Percentiles rank a stretch among this genome's conserved stretches.
These are phyloP conservation scores for Tretioscincus oriximinensis DNA, from an alignment of 2,113 vertebrate species.

Conservation along the genomic window DNA sequence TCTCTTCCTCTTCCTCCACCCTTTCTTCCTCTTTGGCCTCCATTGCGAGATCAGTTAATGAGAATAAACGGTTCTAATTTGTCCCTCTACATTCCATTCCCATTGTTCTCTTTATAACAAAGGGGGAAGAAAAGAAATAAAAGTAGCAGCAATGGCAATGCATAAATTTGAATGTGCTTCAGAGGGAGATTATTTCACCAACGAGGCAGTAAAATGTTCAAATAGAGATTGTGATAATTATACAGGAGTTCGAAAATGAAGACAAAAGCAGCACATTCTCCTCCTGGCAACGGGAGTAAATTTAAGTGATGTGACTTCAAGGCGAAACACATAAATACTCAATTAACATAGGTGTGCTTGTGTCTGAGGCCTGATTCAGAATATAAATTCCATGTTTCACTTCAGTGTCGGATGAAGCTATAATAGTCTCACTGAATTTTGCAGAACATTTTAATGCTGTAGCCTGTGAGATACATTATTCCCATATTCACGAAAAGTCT, in stretches of 20 bases:
- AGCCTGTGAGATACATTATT: neutral
- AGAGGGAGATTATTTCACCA: slow-evolving; percentile 50
- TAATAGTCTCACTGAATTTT: neutral
- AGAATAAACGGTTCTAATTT: slow-evolving; percentile 68
- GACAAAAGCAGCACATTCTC: slow-evolving; percentile 55
- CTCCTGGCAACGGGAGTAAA: slow-evolving; percentile 29
- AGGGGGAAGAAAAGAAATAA: slow-evolving; percentile 60
- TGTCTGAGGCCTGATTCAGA: neutral
- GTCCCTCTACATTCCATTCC: slow-evolving; percentile 49
- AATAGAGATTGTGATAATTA: slow-evolving; percentile 57
- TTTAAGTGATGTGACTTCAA: neutral
- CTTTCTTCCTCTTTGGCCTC: neutral
- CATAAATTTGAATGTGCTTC: slow-evolving; percentile 50
- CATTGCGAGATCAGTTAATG: slow-evolving; percentile 56
- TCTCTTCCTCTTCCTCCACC: no score
- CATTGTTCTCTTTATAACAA: slow-evolving; percentile 58
- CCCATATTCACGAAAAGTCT: neutral
- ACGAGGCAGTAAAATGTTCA: slow-evolving; percentile 54
- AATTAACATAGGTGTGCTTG: neutral
- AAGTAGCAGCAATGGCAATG: slow-evolving; percentile 48
- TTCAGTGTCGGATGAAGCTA: neutral
- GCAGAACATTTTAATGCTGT: neutral
- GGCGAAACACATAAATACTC: neutral
- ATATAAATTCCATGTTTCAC: neutral
- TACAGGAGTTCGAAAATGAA: slow-evolving; percentile 53